A percentile compares a stretch with the other conserved stretches of the same genome.
phyloP scores from a whole-genome alignment of 2,797 vertebrate species.

The Margarornis squamiger region DNA sequence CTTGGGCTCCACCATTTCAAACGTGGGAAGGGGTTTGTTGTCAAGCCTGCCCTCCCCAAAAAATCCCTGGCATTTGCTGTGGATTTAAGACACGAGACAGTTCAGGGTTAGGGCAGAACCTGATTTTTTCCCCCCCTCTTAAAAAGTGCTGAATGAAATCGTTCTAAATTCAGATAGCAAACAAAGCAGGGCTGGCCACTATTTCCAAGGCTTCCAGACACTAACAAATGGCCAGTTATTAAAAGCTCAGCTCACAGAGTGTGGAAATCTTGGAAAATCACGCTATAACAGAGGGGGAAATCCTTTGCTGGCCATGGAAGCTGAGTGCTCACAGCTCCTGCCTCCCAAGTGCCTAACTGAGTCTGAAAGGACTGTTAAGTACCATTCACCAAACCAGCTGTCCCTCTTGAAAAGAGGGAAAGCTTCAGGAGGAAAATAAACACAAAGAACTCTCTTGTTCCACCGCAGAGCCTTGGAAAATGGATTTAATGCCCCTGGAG shows the following conservation, averaged over 20 bases:
- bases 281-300: background rate
- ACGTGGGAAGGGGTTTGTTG: background rate
- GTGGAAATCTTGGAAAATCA: background rate
- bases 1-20: fast-evolving
- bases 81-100: background rate
- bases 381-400: background rate
- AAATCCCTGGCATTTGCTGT: background rate
- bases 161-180: background rate
- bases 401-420: background rate
- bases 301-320: background rate
- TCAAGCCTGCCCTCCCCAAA: background rate
- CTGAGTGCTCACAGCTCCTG: background rate
- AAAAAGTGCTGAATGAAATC: background rate
- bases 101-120: background rate
- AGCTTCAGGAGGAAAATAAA: background rate
- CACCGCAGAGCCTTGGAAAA: background rate
- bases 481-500: background rate
- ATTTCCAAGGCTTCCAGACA: background rate
- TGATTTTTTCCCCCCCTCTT: background rate
- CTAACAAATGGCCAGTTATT: background rate
- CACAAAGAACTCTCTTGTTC: background rate
- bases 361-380: background rate
- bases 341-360: background rate
- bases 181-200: background rate
- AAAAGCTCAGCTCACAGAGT: background rate